Percentiles rank a stretch among this genome's conserved stretches.
Evolutionary conservation across 2,888 invertebrate species (phyloP).

Genomic region (Nomada hirtipes): DNA sequence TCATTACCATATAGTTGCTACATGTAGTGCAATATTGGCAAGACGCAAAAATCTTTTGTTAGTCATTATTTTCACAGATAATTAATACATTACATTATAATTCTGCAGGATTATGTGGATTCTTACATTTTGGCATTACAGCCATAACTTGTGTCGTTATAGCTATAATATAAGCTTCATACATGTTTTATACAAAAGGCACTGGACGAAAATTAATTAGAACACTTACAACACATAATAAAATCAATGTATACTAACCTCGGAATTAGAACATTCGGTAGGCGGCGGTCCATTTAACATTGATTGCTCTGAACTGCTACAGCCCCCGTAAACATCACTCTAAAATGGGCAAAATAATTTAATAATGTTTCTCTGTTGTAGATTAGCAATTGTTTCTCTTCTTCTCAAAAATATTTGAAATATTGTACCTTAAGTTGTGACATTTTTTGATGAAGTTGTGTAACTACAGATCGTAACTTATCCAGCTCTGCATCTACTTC

Average conservation of each 20-base stretch:
- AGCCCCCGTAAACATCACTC: constrained; percentile 75
- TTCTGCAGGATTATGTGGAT: constrained; percentile 52
- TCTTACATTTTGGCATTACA: constrained; percentile 43
- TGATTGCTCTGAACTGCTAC: constrained; percentile 78
- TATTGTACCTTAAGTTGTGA: constrained; percentile 77
- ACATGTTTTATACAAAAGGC: constrained; percentile 58
- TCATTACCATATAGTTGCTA: constrained; percentile 43
- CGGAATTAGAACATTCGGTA: constrained; percentile 79
- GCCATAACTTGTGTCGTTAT: constrained; percentile 43
- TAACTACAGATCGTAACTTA: constrained; percentile 74
- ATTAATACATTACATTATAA: constrained; percentile 50
- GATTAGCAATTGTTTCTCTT: neutral
- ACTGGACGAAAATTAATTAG: constrained; percentile 54
- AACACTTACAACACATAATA: constrained; percentile 32
- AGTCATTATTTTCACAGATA: constrained; percentile 48
- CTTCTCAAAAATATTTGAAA: neutral
- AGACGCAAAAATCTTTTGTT: constrained; percentile 52
- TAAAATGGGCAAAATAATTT: constrained; percentile 53
- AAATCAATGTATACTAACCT: constrained; percentile 78
- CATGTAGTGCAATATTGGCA: constrained; percentile 39
- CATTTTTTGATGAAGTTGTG: constrained; percentile 77
- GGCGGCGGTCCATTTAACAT: constrained; percentile 80
- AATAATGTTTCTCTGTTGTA: constrained; percentile 1
- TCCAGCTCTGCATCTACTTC: constrained; percentile 73
- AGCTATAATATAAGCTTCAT: constrained; percentile 60